These are phyloP conservation scores for Excalfactoria chinensis DNA, from an alignment of 2,113 vertebrate species.

Conservation along the genomic window DNA sequence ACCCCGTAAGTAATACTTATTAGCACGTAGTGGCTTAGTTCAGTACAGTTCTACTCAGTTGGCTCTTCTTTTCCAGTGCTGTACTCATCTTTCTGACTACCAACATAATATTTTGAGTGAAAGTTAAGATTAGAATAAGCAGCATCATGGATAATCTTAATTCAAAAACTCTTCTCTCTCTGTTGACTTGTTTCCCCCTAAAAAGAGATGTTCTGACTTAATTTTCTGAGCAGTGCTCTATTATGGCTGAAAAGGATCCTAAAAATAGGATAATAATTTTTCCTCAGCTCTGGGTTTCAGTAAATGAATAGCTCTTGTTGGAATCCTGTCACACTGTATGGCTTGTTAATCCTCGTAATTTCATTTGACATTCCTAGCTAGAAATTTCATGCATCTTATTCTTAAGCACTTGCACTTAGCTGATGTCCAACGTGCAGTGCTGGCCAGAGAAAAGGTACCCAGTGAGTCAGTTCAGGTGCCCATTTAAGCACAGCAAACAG, in stretches of 20 bases:
- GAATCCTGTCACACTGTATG: neutral
- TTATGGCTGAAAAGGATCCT: neutral
- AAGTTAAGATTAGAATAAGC: neutral
- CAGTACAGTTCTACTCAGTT: neutral
- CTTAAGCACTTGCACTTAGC: fast-evolving
- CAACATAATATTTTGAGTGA: neutral
- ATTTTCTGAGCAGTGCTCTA: neutral
- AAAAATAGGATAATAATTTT: neutral
- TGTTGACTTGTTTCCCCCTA: neutral
- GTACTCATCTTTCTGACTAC: neutral
- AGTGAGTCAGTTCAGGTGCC: neutral
- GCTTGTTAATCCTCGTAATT: neutral
- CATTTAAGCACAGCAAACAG: neutral
- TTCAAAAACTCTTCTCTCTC: neutral
- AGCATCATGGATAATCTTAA: neutral
- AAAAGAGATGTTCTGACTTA: neutral
- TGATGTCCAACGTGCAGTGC: neutral
- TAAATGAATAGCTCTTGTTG: neutral
- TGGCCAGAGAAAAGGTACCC: neutral
- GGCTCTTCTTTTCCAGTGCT: neutral
- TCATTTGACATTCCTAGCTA: neutral
- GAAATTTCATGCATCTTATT: neutral
- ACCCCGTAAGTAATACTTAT: neutral
- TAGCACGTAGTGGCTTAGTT: neutral
- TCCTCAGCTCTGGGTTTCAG: neutral